Evolutionary conservation across 2,113 vertebrate genomes (phyloP).

Genomic region (Bos javanicus): DNA sequence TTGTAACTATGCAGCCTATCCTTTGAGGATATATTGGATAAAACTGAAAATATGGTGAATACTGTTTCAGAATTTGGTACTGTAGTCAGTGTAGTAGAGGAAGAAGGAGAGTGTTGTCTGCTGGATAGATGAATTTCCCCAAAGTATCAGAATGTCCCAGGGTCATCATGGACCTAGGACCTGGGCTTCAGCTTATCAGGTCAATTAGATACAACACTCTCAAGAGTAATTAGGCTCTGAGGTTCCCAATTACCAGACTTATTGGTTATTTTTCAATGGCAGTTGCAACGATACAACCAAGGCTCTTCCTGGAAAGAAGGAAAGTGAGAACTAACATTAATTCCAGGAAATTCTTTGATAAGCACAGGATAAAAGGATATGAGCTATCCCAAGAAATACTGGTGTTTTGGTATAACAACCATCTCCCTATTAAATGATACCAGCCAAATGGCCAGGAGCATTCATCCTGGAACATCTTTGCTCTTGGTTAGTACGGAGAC

Average conservation of each 20-base stretch:
- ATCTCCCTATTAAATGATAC: background rate
- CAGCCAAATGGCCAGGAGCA: background rate
- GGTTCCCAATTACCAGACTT: background rate
- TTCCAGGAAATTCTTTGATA: slow-evolving; percentile 14
- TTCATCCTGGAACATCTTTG: background rate
- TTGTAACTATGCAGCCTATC: background rate
- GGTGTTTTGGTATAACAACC: background rate
- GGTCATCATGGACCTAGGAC: background rate
- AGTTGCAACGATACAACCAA: background rate
- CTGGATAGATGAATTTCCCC: background rate
- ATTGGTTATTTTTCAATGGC: background rate
- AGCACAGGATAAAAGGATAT: background rate
- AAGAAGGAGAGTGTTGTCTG: background rate
- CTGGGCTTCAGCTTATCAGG: background rate
- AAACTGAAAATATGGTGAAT: background rate
- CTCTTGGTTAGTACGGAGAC: background rate
- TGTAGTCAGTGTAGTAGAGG: background rate
- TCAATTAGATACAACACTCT: background rate
- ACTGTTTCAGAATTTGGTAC: background rate
- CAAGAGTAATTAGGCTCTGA: background rate
- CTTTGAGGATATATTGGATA: background rate
- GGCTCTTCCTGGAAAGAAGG: background rate
- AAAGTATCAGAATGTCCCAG: background rate
- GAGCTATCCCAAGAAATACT: background rate
- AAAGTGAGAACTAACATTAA: background rate